These are phyloP conservation scores for Drosophila mayri DNA, from an alignment of 1,140 invertebrate genomes.

Conservation along the genomic window DNA sequence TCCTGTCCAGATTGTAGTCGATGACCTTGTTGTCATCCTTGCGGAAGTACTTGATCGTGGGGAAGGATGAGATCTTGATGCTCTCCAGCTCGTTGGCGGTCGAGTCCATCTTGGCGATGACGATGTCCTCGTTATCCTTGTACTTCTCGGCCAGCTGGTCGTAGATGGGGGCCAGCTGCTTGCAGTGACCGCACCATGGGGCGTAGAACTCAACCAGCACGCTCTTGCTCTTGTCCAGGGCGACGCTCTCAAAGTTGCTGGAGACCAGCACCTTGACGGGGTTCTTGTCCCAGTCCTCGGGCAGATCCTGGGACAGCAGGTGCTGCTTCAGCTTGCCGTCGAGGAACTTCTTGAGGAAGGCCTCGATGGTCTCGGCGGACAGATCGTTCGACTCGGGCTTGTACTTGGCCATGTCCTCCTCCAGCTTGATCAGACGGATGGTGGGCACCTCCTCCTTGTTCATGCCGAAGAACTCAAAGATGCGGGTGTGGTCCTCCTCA, in stretches of 20 bases:
- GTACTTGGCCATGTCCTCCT: slow-evolving; percentile 99
- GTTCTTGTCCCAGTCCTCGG: slow-evolving; percentile 98
- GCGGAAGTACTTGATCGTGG: slow-evolving; percentile 98
- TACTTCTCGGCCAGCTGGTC: slow-evolving; percentile 93
- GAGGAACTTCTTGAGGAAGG: slow-evolving; percentile 95
- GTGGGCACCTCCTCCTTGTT: slow-evolving; percentile 96
- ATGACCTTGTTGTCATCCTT: slow-evolving; percentile 97
- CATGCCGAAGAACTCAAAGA: slow-evolving; percentile 99
- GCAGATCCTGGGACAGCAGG: slow-evolving; percentile 96
- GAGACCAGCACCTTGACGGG: slow-evolving; percentile 98
- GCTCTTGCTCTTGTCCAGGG: slow-evolving; percentile 94
- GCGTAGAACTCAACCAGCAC: slow-evolving; percentile 99
- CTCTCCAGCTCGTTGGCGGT: slow-evolving; percentile 98
- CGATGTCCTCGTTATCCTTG: slow-evolving; percentile 92
- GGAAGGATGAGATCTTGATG: slow-evolving; percentile 97
- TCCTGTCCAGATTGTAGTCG: slow-evolving; percentile 98
- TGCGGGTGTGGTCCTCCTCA: slow-evolving; percentile 97
- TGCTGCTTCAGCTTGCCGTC: slow-evolving; percentile 98
- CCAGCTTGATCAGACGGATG: slow-evolving; percentile 96
- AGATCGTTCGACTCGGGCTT: slow-evolving; percentile 95
- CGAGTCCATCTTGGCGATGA: slow-evolving; percentile 99
- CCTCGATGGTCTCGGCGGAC: slow-evolving; percentile 90
- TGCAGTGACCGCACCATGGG: slow-evolving; percentile 99
- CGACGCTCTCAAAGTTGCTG: slow-evolving; percentile 98
- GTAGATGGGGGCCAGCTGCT: slow-evolving; percentile 98